Conservation (phyloP, 2,797 vertebrate species). For the Sebastes jordani region DNA sequence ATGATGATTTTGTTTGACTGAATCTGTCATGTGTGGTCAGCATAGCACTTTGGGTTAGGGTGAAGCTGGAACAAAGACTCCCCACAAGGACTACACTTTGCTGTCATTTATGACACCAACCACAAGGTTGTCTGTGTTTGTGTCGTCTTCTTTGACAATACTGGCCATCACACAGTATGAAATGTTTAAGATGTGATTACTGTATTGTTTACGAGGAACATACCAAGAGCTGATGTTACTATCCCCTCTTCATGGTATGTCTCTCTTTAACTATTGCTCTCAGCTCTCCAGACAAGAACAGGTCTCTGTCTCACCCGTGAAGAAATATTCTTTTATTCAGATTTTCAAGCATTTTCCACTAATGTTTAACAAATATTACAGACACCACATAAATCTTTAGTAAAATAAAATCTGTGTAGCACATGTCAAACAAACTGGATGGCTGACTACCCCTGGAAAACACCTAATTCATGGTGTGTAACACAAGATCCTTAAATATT, state of each 20-base stretch:
- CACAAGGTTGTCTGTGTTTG: background rate
- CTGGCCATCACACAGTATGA: background rate
- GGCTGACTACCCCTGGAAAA: slow-evolving; percentile 16
- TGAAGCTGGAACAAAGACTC: slow-evolving; percentile 1
- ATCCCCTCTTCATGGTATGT: background rate
- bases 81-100: background rate
- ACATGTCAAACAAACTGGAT: background rate
- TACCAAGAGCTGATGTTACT: background rate
- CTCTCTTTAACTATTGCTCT: background rate
- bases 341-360: background rate
- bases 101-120: background rate
- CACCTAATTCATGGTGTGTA: slow-evolving; percentile 9
- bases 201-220: background rate
- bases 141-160: background rate
- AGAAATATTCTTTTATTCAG: background rate
- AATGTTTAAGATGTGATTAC: background rate
- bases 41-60: background rate
- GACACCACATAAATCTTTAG: background rate
- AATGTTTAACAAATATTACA: background rate
- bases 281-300: background rate
- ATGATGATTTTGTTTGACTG: slow-evolving; percentile 22
- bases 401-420: background rate
- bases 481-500: slow-evolving; percentile 42
- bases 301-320: background rate
- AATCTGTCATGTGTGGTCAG: slow-evolving; percentile 12